Evolutionary conservation across 2,888 invertebrate species (phyloP), one percentile per base, ranked within the genome.

Genomic region (Phyto melanocephala): DNA sequence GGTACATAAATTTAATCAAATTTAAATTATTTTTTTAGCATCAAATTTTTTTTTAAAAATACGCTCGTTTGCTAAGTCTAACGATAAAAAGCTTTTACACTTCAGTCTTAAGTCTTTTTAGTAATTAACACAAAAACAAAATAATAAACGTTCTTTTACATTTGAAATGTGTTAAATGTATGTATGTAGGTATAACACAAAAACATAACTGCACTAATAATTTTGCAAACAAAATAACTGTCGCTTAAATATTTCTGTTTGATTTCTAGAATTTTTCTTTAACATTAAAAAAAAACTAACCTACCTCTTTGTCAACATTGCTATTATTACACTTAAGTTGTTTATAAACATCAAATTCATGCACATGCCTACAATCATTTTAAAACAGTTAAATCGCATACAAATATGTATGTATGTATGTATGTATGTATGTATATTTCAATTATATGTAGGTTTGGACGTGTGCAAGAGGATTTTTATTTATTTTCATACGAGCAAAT

Each of bases 291-390:
- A 13, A 54, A 17, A 11, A 33, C 63, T 70, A 77, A 70, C 62
- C 77, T 47, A 77, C 70, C 70, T 62, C 70, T 47, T 40, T 33
- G 50, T 65, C 42, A 65, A 65, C 20, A 33, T 70, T 63, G 52
- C 24, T 80, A 42, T 20, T 22, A 20, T 5, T 28, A 28, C 6
- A 28, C 15, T 17, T 28, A 68, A 58, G 24, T 60, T 74, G 54
- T 17, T 58, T 63, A 63, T 17, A 65, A 65, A 67, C 58, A 60
- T 17, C 8, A 10, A 54, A 67, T 28, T 28, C 28, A 47, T 24
- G 20, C 28, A 33, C n/a, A 15, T 54, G 33, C n/a, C n/a, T n/a
- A 10, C 70, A 62, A 45, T 42, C 52, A 65, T 60, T 72, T 60
- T 58, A 63, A 63, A 80, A 75, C 75, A 42, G 70, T 75, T 80